phyloP scores from a whole-genome alignment of 35 echinoderm and acorn worm genomes.

The Stichopus chloronotus region DNA sequence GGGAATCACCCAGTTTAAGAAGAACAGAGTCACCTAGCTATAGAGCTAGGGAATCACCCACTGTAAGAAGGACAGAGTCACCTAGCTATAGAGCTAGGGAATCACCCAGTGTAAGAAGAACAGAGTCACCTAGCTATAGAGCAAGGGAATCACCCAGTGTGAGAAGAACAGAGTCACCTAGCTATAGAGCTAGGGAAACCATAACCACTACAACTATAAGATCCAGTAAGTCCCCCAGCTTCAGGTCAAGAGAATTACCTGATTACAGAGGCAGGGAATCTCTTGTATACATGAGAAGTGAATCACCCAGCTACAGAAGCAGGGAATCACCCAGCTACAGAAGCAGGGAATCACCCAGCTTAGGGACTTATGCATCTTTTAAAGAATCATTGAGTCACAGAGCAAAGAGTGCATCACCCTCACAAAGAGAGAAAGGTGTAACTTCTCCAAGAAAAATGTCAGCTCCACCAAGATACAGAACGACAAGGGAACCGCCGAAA shows the following conservation, averaged over 20 bases:
- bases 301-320: slow-evolving; percentile 31
- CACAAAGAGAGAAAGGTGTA: background rate
- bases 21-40: slow-evolving; percentile 31
- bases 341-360: slow-evolving; percentile 35
- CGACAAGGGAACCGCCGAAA: slow-evolving; percentile 8
- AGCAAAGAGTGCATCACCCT: slow-evolving; percentile 13
- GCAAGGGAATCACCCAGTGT: slow-evolving; percentile 36
- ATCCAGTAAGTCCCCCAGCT: slow-evolving; percentile 2
- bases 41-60: background rate
- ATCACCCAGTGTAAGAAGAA: background rate
- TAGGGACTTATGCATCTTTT: slow-evolving; percentile 18
- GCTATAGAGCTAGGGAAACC: slow-evolving; percentile 12
- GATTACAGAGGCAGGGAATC: slow-evolving; percentile 40
- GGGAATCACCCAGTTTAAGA: slow-evolving; percentile 17
- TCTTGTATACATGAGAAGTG: slow-evolving; percentile 1
- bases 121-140: slow-evolving; percentile 36
- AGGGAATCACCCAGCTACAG: slow-evolving; percentile 40
- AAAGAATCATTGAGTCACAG: slow-evolving; percentile 39
- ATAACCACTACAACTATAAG: background rate
- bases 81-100: slow-evolving; percentile 34
- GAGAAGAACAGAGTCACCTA: slow-evolving; percentile 28
- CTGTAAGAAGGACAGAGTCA: slow-evolving; percentile 18
- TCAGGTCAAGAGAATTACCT: slow-evolving; percentile 21
- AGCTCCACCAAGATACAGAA: slow-evolving; percentile 49
- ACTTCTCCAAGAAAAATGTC: slow-evolving; percentile 14